Percentiles rank a stretch among this genome's conserved stretches.
Evolutionary conservation across 1,140 invertebrate genomes (phyloP).

Genomic region (Bombyx mandarina): DNA sequence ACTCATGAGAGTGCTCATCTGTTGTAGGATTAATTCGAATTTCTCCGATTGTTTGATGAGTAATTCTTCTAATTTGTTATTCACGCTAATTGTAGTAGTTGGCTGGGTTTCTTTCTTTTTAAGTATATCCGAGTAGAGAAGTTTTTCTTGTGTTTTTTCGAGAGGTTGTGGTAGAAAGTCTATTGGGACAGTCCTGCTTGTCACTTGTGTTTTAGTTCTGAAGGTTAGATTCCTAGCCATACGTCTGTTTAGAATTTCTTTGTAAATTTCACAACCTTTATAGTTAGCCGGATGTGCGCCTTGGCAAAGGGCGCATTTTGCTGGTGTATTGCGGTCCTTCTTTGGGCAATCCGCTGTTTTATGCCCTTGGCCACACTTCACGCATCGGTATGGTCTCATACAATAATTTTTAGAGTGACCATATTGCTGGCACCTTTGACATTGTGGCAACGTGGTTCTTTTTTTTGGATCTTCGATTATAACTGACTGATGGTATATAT

Average conservation of each 20-base stretch:
- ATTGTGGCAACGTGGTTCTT: not conserved
- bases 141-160: not conserved
- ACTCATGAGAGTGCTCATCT: conserved; percentile 2
- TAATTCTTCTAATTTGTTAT: conserved; percentile 1
- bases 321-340: not conserved
- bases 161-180: not conserved
- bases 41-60: conserved; percentile 3
- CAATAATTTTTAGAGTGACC: conserved; percentile 3
- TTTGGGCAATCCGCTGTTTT: conserved; percentile 1
- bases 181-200: not conserved
- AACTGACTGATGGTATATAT: conserved; percentile 1
- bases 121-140: not conserved
- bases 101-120: not conserved
- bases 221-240: not conserved
- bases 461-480: conserved; percentile 3
- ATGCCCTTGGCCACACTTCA: not conserved
- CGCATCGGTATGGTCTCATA: conserved; percentile 1
- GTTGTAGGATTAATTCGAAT: conserved; percentile 1
- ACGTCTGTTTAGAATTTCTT: not conserved
- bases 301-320: not conserved
- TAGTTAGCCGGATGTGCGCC: not conserved
- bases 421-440: conserved; percentile 3
- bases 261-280: conserved; percentile 1
- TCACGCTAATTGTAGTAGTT: not conserved
- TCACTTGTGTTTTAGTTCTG: not conserved